Percentiles rank a stretch among this genome's conserved stretches.
phyloP scores from a whole-genome alignment of 2,113 vertebrate genomes.

The Scytalopus superciliaris region DNA sequence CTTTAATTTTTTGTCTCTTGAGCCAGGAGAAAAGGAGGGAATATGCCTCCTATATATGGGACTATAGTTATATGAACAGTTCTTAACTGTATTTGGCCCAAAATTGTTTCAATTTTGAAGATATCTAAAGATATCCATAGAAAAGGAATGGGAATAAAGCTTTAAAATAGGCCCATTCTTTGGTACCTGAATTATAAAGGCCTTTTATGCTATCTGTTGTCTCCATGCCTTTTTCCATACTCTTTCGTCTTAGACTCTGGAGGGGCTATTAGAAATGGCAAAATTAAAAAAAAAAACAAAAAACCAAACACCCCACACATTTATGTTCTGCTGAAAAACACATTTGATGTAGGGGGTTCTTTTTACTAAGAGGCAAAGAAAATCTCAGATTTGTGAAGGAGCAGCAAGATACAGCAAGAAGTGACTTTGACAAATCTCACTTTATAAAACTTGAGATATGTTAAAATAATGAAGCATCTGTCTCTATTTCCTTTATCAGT shows the following conservation, averaged over 20 bases:
- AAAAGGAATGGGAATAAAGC: not conserved
- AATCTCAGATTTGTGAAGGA: not conserved
- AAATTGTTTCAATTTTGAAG: not conserved
- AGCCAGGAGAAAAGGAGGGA: not conserved
- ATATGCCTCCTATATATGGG: not conserved
- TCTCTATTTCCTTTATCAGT: not conserved
- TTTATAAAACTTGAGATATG: not conserved
- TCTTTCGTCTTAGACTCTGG: not conserved
- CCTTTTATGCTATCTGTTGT: not conserved
- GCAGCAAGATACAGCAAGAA: not conserved
- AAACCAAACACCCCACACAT: too few relatives aligned
- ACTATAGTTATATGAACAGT: not conserved
- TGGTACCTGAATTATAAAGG: not conserved
- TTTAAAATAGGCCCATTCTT: not conserved
- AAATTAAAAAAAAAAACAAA: not conserved
- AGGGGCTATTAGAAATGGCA: not conserved
- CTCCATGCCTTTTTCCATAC: not conserved
- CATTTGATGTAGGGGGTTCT: not conserved
- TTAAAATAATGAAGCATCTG: not conserved
- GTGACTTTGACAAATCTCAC: not conserved
- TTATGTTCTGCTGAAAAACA: not conserved
- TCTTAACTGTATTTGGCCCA: not conserved
- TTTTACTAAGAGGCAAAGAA: not conserved
- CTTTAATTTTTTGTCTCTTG: not conserved
- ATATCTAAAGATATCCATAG: not conserved